Percentiles rank a stretch among this genome's conserved stretches.
phyloP scores from a whole-genome alignment of 2,113 vertebrate species.

The Desmodus rotundus region DNA sequence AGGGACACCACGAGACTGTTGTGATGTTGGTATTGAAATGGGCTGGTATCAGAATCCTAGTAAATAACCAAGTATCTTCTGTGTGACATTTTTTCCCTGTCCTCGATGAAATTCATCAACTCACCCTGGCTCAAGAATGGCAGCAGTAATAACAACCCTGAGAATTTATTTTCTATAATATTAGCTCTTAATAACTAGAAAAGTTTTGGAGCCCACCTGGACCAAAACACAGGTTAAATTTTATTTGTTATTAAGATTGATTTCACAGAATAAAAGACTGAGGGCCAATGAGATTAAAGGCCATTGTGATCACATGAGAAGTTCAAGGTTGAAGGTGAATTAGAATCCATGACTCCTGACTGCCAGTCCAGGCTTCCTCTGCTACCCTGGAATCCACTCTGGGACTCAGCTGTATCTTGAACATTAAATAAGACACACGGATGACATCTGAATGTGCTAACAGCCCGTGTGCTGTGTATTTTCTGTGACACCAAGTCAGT shows the following conservation, averaged over 20 bases:
- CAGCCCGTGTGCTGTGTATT: not conserved
- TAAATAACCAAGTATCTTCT: not conserved
- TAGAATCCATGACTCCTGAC: not conserved
- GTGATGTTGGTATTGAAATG: not conserved
- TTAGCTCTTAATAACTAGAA: not conserved
- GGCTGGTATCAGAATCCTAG: not conserved
- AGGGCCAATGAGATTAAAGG: not conserved
- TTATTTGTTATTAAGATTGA: not conserved
- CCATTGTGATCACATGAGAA: not conserved
- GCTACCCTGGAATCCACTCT: not conserved
- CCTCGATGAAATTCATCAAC: not conserved
- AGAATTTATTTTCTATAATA: not conserved
- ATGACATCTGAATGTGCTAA: conserved; percentile 28
- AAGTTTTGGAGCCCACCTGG: not conserved
- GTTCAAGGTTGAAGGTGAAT: not conserved
- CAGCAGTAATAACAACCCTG: not conserved
- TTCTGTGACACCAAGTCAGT: not conserved
- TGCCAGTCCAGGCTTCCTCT: not conserved
- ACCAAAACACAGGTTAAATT: not conserved
- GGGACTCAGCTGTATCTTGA: not conserved
- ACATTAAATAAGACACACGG: conserved; percentile 37
- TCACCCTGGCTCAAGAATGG: not conserved
- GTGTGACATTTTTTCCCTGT: not conserved
- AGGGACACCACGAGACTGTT: not conserved
- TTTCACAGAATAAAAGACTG: not conserved